Base-by-base conservation (phyloP, 2,888 invertebrate species). In the Lumbricus terrestris region DNA sequence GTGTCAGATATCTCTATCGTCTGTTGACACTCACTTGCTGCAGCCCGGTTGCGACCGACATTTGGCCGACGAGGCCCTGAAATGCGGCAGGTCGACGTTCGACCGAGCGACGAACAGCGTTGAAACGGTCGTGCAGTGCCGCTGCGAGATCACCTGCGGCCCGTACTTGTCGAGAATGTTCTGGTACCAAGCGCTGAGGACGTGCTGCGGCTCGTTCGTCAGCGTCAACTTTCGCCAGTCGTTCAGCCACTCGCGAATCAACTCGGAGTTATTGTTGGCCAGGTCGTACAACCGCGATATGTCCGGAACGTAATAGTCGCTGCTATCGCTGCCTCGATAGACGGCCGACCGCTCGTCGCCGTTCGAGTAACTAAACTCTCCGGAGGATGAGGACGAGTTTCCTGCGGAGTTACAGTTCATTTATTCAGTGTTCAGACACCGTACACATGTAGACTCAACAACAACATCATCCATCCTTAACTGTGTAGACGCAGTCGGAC, bases 11-110 rank as follows among this genome's bases (percentile, higher is more conserved):
- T n/a, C n/a, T n/a, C n/a, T n/a, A n/a, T n/a, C n/a, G n/a, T n/a
- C n/a, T n/a, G n/a, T n/a, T n/a, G n/a, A n/a, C n/a, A n/a, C 85
- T 85, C 85, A 85, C 85, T 85, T 85, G 85, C 37, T 85, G 85
- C 85, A 85, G 34, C 85, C 85, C 0, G 85, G 23, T 18, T 15
- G 23, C 34, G 37, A 37, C 37, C 85, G 85, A 33, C 85, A 85
- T 23, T 85, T 85, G 85, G 85, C 8, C 83, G 29, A 34, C 83
- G 33, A n/a, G n/a, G n/a, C 20, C 35, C 37, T 33, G 37, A 13
- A 85, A 16, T 69, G 69, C 69, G 69, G 69, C 69, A 85, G 35
- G 0, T 23, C 85, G 23, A 35, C 37, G 35, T 34, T 85, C 34
- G 34, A 37, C n/a, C 2, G 85, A 23, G 85, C 37, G 34, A 35